Base-by-base conservation (phyloP, 2,888 invertebrate genomes). In the Agrotis exclamationis region DNA sequence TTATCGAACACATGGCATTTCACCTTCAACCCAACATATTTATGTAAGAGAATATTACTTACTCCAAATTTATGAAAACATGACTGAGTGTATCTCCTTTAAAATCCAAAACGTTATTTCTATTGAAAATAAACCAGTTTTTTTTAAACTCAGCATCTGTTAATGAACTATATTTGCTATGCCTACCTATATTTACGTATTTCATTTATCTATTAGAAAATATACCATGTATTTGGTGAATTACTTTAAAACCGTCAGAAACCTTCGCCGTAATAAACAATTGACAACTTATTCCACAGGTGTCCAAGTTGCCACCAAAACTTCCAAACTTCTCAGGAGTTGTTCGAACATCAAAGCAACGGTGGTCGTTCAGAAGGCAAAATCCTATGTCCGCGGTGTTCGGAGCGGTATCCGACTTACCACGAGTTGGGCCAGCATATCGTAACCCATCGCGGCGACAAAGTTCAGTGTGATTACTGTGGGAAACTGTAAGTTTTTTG, bases 1-100 rank as follows among this genome's bases (percentile, higher is more conserved):
- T 96, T 63, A 95, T 96, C 58, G 96, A 96, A 82, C 96, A 96
- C 76, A 96, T 96, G 96, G 96, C 96, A 5, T 96, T 87, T 77
- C 96, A 96, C 76, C 89, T 96, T 44, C 96, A 96, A 82, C 92
- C 94, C 9, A 93, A 94, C 66, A 95, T 96, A 85, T 96, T 96
- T 86, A 95, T 94, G 96, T 96, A 90, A 94, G 94, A 58, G 33
- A 57, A 22, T 45, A 33, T 48, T 44, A 22, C 13, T 33, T 18
- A 53, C 11, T 3, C 7, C 4, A 54, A 44, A 18, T 74, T 74
- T 22, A 33, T n/a, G 4, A 13, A 45, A 11, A 45, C 22, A 33
- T 48, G 1, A 33, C 44, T 18, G 16, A 48, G 4, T 7, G 4
- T 16, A 59, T 45, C 13, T 45, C 1, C 20, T 58, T 16, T n/a